Evolutionary conservation across 2,113 vertebrate genomes (phyloP).

Genomic region (Neomonachus schauinslandi): DNA sequence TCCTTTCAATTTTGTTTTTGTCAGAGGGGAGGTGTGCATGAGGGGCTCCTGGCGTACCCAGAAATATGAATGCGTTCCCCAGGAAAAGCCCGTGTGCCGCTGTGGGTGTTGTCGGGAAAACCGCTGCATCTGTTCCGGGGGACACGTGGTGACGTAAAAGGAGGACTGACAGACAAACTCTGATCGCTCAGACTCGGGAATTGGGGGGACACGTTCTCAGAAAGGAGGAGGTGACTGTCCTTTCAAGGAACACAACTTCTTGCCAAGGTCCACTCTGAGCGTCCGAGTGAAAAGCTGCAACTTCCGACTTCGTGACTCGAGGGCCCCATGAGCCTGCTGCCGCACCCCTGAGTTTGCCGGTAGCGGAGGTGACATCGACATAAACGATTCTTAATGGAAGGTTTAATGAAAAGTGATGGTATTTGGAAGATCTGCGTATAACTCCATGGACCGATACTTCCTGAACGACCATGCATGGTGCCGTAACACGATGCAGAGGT

Average conservation of each 20-base stretch:
- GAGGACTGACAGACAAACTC: rapidly evolving
- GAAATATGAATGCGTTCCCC: neutral
- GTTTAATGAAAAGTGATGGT: neutral
- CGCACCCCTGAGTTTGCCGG: neutral
- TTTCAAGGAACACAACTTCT: rapidly evolving
- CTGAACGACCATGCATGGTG: rapidly evolving
- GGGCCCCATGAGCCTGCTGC: no score
- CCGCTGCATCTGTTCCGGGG: rapidly evolving
- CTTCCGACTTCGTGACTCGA: rapidly evolving
- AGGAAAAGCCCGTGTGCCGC: rapidly evolving
- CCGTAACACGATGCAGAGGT: rapidly evolving
- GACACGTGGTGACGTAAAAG: rapidly evolving
- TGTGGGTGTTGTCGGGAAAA: rapidly evolving
- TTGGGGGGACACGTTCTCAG: neutral
- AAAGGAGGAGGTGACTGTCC: neutral
- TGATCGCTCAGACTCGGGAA: rapidly evolving
- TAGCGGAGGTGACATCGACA: rapidly evolving
- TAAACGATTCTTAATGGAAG: neutral
- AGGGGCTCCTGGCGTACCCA: no score
- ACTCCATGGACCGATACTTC: rapidly evolving
- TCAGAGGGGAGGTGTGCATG: rapidly evolving
- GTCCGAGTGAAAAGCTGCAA: neutral
- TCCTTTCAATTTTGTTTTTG: neutral
- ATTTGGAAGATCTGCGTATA: neutral
- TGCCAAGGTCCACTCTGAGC: neutral